Evolutionary conservation across 2,113 vertebrate species (phyloP).

Genomic region (Pseudonaja textilis): DNA sequence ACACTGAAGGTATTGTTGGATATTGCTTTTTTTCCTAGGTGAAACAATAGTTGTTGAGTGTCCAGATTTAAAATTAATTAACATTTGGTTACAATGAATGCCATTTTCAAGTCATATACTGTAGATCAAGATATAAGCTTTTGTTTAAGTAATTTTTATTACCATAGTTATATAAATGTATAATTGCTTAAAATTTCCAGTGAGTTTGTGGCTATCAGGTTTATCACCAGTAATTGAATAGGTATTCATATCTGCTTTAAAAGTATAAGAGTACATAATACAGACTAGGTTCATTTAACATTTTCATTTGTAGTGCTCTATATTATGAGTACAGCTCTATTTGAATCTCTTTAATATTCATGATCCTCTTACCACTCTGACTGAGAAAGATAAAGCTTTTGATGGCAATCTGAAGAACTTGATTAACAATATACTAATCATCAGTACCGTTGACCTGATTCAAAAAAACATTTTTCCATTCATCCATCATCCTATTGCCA

Average conservation of each 20-base stretch:
- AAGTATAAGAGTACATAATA: slow-evolving; percentile 73
- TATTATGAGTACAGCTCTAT: slow-evolving; percentile 78
- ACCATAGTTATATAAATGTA: neutral
- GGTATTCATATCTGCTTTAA: slow-evolving; percentile 72
- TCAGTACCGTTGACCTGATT: slow-evolving; percentile 84
- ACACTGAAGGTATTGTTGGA: neutral
- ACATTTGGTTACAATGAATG: neutral
- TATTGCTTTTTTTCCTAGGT: neutral
- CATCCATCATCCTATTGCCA: slow-evolving; percentile 78
- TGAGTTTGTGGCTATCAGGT: slow-evolving; percentile 51
- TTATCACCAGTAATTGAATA: slow-evolving; percentile 67
- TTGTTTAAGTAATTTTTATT: slow-evolving; percentile 53
- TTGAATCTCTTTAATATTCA: slow-evolving; percentile 86
- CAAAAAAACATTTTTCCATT: slow-evolving; percentile 81
- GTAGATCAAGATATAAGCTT: neutral
- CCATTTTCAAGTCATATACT: slow-evolving; percentile 12
- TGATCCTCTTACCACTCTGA: slow-evolving; percentile 79
- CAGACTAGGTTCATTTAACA: slow-evolving; percentile 77
- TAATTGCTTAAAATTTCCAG: slow-evolving; percentile 41
- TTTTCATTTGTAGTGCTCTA: slow-evolving; percentile 80
- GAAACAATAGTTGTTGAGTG: neutral
- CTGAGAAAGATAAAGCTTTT: slow-evolving; percentile 81
- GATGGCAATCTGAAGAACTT: slow-evolving; percentile 84
- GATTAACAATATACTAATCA: slow-evolving; percentile 90
- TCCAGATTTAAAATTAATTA: neutral